These are phyloP conservation scores for Oreochromis mossambicus DNA, from an alignment of 2,797 vertebrate genomes.

Conservation along the genomic window DNA sequence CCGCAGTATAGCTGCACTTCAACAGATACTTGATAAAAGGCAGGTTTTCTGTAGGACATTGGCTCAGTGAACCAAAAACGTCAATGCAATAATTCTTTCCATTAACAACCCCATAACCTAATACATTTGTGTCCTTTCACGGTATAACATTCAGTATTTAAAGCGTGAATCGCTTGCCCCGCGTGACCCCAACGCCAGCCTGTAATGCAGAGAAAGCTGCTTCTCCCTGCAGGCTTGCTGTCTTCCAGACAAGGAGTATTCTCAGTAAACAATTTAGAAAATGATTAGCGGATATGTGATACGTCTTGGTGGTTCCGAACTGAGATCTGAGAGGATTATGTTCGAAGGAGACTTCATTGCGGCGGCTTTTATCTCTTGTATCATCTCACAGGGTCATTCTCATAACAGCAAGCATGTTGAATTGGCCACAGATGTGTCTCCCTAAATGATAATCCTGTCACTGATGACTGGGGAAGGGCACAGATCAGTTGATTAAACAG, in stretches of 20 bases:
- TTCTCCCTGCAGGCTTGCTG: background rate
- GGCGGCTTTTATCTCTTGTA: conserved; percentile 57
- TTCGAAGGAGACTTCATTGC: conserved; percentile 45
- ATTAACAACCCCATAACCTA: conserved; percentile 6
- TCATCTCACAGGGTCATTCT: conserved; percentile 59
- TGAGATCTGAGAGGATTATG: conserved; percentile 56
- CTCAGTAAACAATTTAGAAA: conserved; percentile 67
- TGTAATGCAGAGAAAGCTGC: background rate
- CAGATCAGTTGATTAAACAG: conserved; percentile 59
- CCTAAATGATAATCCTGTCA: conserved; percentile 60
- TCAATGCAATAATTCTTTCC: conserved; percentile 29
- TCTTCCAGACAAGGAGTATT: conserved; percentile 34
- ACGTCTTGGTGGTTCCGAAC: conserved; percentile 37
- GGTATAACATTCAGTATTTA: background rate
- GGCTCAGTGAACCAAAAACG: conserved; percentile 25
- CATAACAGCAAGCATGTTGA: conserved; percentile 47
- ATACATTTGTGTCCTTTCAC: background rate
- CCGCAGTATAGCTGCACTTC: conserved; percentile 8
- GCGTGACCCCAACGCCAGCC: conserved; percentile 17
- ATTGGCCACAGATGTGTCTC: conserved; percentile 71
- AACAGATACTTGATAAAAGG: conserved; percentile 22
- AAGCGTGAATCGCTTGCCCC: background rate
- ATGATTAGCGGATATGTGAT: conserved; percentile 64
- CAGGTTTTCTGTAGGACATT: conserved; percentile 9
- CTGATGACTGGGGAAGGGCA: conserved; percentile 52